Percentiles rank a stretch among this genome's conserved stretches.
These are phyloP conservation scores for Pollenia griseotomentosa DNA, from an alignment of 2,888 invertebrate species.

Conservation along the genomic window DNA sequence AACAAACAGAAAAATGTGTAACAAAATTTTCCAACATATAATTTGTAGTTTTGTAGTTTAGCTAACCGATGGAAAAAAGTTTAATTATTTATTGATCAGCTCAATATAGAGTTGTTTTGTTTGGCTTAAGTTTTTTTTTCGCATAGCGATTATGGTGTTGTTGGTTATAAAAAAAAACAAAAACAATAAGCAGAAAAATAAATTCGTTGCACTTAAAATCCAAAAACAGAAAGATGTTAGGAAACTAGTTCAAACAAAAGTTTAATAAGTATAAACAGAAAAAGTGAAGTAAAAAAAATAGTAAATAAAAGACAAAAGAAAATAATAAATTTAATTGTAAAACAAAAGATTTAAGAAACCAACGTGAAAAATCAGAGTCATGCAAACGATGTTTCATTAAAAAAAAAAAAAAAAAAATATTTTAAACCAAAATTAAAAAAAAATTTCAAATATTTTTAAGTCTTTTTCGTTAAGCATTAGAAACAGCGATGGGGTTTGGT, in stretches of 20 bases:
- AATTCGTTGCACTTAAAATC: conserved; percentile 69
- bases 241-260: conserved; percentile 62
- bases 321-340: conserved; percentile 37
- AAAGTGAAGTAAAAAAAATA: conserved; percentile 3
- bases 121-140: conserved; percentile 1
- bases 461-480: background rate
- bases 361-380: conserved; percentile 23
- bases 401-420: no score
- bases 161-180: conserved; percentile 46
- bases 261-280: conserved; percentile 37
- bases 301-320: conserved; percentile 47
- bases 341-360: conserved; percentile 66
- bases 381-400: conserved; percentile 27
- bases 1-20: conserved; percentile 66
- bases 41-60: conserved; percentile 66
- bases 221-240: conserved; percentile 56
- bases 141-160: conserved; percentile 46
- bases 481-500: no score
- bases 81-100: conserved; percentile 58
- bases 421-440: no score
- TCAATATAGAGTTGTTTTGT: conserved; percentile 39
- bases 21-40: conserved; percentile 29
- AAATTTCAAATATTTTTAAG: background rate
- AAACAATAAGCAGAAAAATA: conserved; percentile 29
- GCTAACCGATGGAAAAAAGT: background rate